Base-by-base conservation (phyloP, 1,140 invertebrate genomes). In the Drosophila orena region DNA sequence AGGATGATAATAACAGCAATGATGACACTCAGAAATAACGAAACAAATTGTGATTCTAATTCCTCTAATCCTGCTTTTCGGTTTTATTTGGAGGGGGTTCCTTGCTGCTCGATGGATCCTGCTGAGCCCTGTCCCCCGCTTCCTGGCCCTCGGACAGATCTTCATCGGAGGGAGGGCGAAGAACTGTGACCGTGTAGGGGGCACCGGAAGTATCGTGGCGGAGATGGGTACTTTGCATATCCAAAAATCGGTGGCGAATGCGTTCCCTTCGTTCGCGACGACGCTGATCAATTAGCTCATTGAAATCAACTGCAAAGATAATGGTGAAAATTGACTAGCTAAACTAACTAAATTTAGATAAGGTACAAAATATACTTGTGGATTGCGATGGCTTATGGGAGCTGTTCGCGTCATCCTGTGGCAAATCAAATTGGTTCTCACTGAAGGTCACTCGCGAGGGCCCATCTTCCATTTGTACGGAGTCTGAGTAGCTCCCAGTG, bases 231-330 rank as follows among this genome's bases (percentile, higher is more conserved):
- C 44, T 30, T 0, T 60, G 76, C 52, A 89, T 64, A n/a, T 68
- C 60, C 5, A 71, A 46, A 30, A 80, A 84, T 0, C 85, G 84
- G 20, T 89, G 42, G 10, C 84, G 79, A 55, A 90, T 38, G 2
- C 84, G 77, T 3, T 89, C 84, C 14, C 50, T 44, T 3, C 80
- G 65, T 42, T 89, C 85, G 5, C 24, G 64, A 15, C 70, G 60
- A 1, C 84, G 84, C 38, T 74, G 76, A 30, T 90, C 77, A 7
- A 84, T 89, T 1, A 89, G 49, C 38, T 80, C 79, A 34, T 89
- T 75, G 11, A 89, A 70, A 38, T 78, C 72, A 30, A 89, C 84
- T 70, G 2, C 8, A 30, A 8, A 8, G 27, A 8, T 8, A 8
- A 30, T 1, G 8, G 27, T 17, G 6, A 30, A 30, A 30, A 30